Evolutionary conservation across 1,140 invertebrate species (phyloP), one percentile per base, ranked within the genome.

Genomic region (Trichoplusia ni): DNA sequence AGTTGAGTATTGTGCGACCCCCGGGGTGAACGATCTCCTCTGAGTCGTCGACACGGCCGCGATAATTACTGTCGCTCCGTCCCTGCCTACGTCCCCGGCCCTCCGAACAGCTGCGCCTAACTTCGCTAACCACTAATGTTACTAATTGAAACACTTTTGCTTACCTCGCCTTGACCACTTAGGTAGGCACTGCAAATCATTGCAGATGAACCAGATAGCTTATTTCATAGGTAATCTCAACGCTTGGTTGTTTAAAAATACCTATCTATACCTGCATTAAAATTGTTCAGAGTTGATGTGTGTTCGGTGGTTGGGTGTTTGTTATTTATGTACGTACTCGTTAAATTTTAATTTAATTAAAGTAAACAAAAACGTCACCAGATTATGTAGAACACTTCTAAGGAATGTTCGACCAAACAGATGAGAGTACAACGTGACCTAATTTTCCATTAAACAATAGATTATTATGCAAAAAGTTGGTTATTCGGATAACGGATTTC

Each of bases 61-160:
- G 81, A 84, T 87, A 87, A 87, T 87, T 87, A 85, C 81, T 81
- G 79, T 82, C 84, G 77, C 79, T 74, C 29, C 40, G 69, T 71
- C 73, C 71, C 75, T 73, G 73, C 75, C 76, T 81, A 73, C 76
- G 67, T 70, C 62, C 66, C 60, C 65, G 59, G 73, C 73, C 75
- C 75, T 82, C 64, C 73, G 68, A 79, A 70, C 73, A 70, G 63
- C 63, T 66, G 67, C 59, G 40, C 13, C 49, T 33, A 33, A 60
- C n/a, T n/a, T n/a, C 31, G 18, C 29, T 35, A 46, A 54, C 51
- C 25, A 35, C 47, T 54, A 54, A 54, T 38, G 21, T 23, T 47
- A 47, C 42, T 60, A 47, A 60, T 46, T 60, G 56, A 46, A 47
- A 60, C 42, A 60, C 27, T 60, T 60, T 47, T 46, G 40, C 56